Percentiles rank a stretch among this genome's conserved stretches.
Evolutionary conservation across 2,113 vertebrate genomes (phyloP).

Genomic region (Prochilodus magdalenae): DNA sequence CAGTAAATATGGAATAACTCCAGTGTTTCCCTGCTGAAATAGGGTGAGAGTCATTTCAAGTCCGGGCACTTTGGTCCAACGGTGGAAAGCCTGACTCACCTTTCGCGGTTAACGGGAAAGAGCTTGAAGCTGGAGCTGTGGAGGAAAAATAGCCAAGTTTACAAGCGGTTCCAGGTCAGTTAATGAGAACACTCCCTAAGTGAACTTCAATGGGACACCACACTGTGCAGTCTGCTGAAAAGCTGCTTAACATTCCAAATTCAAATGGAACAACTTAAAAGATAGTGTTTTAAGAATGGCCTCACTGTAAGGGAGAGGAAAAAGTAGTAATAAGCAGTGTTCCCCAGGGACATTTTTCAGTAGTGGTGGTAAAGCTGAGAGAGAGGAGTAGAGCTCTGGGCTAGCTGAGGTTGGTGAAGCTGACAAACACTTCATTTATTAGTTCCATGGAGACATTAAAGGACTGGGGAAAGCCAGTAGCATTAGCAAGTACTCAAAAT

Average conservation of each 20-base stretch:
- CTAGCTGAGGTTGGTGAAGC: not conserved
- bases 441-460: not conserved
- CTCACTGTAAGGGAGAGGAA: not conserved
- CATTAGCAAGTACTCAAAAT: not conserved
- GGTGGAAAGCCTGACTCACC: slow-evolving; percentile 63
- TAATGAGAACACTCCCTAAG: slow-evolving; percentile 30
- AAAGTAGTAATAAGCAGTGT: not conserved
- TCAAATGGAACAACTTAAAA: slow-evolving; percentile 15
- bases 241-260: slow-evolving; percentile 24
- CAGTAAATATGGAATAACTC: slow-evolving; percentile 61
- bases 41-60: slow-evolving; percentile 50
- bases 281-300: not conserved
- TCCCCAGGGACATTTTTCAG: not conserved
- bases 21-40: slow-evolving; percentile 48
- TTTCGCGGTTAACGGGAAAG: slow-evolving; percentile 51
- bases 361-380: not conserved
- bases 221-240: not conserved
- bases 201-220: slow-evolving; percentile 29
- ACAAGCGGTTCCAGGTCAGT: slow-evolving; percentile 43
- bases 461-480: not conserved
- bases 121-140: slow-evolving; percentile 38
- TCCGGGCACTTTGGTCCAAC: slow-evolving; percentile 31
- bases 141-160: slow-evolving; percentile 38
- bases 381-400: not conserved
- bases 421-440: not conserved